Conservation (phyloP, 92 coral and sea anemone genomes). For the Siderastrea siderea region DNA sequence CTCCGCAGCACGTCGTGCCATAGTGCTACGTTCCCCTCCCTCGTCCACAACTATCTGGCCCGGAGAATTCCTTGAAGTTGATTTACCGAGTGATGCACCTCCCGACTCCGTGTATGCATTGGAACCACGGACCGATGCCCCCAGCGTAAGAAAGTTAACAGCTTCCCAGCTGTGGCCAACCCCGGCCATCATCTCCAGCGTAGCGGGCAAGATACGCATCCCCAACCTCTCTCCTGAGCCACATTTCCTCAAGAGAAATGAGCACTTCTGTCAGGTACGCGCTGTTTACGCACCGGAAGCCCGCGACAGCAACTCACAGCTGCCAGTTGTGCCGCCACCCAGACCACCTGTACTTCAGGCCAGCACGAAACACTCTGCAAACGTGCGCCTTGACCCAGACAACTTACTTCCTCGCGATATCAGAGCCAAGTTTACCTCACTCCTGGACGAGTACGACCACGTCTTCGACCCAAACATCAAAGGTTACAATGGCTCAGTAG, state of each 20-base stretch:
- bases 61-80: constrained; percentile 67
- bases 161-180: constrained; percentile 59
- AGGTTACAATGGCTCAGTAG: constrained; percentile 66
- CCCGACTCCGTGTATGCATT: constrained; percentile 55
- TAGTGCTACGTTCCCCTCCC: constrained; percentile 58
- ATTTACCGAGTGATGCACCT: constrained; percentile 55
- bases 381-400: constrained; percentile 62
- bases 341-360: not conserved
- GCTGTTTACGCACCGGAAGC: constrained; percentile 46
- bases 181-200: constrained; percentile 58
- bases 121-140: constrained; percentile 69
- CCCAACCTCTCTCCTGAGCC: constrained; percentile 60
- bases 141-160: constrained; percentile 2
- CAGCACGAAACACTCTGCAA: not conserved
- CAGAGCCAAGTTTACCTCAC: constrained; percentile 19
- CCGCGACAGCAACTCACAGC: not conserved
- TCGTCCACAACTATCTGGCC: constrained; percentile 61
- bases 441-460: constrained; percentile 26
- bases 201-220: constrained; percentile 65
- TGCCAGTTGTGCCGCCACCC: not conserved
- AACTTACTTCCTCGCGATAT: constrained; percentile 17
- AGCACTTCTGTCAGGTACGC: constrained; percentile 65
- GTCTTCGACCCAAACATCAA: constrained; percentile 50
- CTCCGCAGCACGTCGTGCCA: constrained; percentile 13
- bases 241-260: constrained; percentile 55